These are phyloP conservation scores for Diacarnus erythraeanus DNA, from an alignment of 37 sponge, comb jelly and placozoan genomes.

Conservation along the genomic window DNA sequence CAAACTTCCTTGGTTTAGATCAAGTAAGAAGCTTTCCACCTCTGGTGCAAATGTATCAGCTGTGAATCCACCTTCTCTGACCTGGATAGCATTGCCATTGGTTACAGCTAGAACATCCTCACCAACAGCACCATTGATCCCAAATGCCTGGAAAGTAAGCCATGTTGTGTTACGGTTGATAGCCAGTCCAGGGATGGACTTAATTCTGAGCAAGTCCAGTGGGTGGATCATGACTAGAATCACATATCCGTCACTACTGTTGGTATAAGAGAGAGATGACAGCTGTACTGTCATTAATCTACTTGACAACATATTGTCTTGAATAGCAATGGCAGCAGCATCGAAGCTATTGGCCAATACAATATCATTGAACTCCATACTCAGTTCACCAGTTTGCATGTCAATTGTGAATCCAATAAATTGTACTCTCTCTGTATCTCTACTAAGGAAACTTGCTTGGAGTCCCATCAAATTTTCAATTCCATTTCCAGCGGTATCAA, in stretches of 20 bases:
- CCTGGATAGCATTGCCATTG: slow-evolving; percentile 82
- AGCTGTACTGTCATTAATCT: slow-evolving; percentile 18
- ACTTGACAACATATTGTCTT: slow-evolving; percentile 19
- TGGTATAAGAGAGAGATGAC: slow-evolving; percentile 36
- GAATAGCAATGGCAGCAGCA: slow-evolving; percentile 75
- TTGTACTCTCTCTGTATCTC: slow-evolving; percentile 35
- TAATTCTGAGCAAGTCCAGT: slow-evolving; percentile 67
- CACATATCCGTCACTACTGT: slow-evolving; percentile 63
- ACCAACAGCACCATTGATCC: slow-evolving; percentile 69
- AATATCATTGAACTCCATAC: slow-evolving; percentile 84
- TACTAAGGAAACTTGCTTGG: slow-evolving; percentile 17
- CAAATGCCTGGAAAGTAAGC: slow-evolving; percentile 86
- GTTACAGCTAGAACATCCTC: slow-evolving; percentile 85
- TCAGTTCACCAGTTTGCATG: slow-evolving; percentile 70
- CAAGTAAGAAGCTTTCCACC: slow-evolving; percentile 59
- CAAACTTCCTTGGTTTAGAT: slow-evolving; percentile 62
- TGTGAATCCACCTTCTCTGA: slow-evolving; percentile 24
- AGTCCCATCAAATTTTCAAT: slow-evolving; percentile 8
- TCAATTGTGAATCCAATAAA: slow-evolving; percentile 64
- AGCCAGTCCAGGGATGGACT: slow-evolving; percentile 60
- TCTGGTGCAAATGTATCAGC: slow-evolving; percentile 59
- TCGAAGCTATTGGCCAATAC: slow-evolving; percentile 57
- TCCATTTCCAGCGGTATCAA: slow-evolving; percentile 52
- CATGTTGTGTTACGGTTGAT: slow-evolving; percentile 51
- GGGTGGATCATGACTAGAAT: slow-evolving; percentile 57